phyloP scores from a whole-genome alignment of 2,113 vertebrate species.

The Nothobranchius kuhntae region DNA sequence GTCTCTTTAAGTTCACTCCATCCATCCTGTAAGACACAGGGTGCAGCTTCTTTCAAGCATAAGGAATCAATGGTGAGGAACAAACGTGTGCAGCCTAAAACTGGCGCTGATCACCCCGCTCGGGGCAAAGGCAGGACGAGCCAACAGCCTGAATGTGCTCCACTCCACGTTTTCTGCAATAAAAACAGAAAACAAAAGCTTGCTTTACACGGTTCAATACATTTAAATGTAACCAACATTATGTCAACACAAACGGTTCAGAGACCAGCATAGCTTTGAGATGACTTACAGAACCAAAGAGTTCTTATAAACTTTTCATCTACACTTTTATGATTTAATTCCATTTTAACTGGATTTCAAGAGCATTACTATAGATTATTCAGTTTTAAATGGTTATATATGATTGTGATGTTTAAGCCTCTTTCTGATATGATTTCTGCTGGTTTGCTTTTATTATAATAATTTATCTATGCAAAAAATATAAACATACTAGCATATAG shows the following conservation, averaged over 20 bases:
- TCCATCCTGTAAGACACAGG: slow-evolving; percentile 76
- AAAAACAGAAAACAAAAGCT: slow-evolving; percentile 27
- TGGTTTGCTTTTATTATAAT: not conserved
- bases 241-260: slow-evolving; percentile 36
- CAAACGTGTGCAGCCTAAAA: slow-evolving; percentile 38
- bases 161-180: slow-evolving; percentile 63
- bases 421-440: slow-evolving; percentile 1
- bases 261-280: not conserved
- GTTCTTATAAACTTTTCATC: not conserved
- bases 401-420: not conserved
- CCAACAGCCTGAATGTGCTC: slow-evolving; percentile 30
- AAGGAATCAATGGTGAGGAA: slow-evolving; percentile 60
- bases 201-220: not conserved
- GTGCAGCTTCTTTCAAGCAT: slow-evolving; percentile 63
- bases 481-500: no score
- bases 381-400: not conserved
- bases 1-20: slow-evolving; percentile 72
- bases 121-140: slow-evolving; percentile 24
- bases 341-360: not conserved
- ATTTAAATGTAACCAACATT: slow-evolving; percentile 34
- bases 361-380: not conserved
- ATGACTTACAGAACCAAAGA: slow-evolving; percentile 33
- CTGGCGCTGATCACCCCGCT: slow-evolving; percentile 40
- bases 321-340: not conserved
- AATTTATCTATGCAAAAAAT: not conserved